A percentile compares a stretch with the other conserved stretches of the same genome.
Evolutionary conservation across 2,797 vertebrate species (phyloP).

Genomic region (Rousettus madagascariensis): DNA sequence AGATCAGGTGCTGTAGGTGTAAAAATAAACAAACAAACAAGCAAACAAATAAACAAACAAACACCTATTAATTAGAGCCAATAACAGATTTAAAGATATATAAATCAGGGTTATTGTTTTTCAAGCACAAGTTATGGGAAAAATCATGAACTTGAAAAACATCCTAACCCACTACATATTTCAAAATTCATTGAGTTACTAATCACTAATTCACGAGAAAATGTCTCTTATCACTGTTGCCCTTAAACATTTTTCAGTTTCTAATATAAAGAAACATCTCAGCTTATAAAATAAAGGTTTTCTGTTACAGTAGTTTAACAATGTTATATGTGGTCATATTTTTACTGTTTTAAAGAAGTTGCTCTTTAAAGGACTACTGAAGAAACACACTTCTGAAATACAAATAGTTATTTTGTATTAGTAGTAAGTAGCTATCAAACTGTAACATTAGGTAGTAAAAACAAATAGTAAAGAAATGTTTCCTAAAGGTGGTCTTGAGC

Average conservation of each 20-base stretch:
- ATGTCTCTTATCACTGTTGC: not conserved
- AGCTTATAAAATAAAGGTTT: not conserved
- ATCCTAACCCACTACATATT: not conserved
- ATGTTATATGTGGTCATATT: not conserved
- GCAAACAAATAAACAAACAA: too few relatives aligned
- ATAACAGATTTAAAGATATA: not conserved
- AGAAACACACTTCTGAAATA: constrained; percentile 32
- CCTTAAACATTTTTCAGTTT: constrained; percentile 48
- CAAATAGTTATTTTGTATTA: not conserved
- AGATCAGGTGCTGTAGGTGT: too few relatives aligned
- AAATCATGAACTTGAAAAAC: constrained; percentile 7
- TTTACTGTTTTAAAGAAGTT: not conserved
- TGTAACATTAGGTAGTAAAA: constrained; percentile 31
- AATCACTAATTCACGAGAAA: constrained; percentile 30
- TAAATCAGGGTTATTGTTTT: not conserved
- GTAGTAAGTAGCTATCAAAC: not conserved
- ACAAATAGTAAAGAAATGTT: not conserved
- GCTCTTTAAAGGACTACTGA: not conserved
- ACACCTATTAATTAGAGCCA: not conserved
- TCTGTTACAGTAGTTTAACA: not conserved
- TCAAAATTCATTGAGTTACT: constrained; percentile 26
- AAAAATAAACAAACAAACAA: too few relatives aligned
- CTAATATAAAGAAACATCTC: not conserved
- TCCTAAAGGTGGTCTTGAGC: not conserved
- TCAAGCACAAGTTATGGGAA: not conserved